Conservation (phyloP, 2,888 invertebrate genomes). For the Elmis aenea region DNA sequence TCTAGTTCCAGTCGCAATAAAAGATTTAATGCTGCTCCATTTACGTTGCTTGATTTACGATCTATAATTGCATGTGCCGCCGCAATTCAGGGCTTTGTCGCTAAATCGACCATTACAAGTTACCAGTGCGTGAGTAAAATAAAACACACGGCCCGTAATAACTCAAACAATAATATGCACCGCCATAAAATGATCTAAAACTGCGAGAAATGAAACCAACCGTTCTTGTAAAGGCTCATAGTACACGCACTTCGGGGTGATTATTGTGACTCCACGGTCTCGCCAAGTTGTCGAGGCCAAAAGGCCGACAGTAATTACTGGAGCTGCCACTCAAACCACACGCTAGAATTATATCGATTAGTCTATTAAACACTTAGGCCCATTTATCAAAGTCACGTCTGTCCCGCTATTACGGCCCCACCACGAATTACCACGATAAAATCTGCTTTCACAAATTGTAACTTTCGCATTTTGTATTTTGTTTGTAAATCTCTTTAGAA, state of each 20-base stretch:
- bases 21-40: constrained; percentile 42
- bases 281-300: constrained; percentile 28
- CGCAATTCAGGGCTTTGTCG: constrained; percentile 37
- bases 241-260: too few relatives aligned
- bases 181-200: constrained; percentile 23
- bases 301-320: constrained; percentile 44
- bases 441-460: constrained; percentile 18
- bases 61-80: constrained; percentile 42
- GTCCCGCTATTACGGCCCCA: constrained; percentile 18
- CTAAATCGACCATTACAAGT: constrained; percentile 34
- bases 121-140: constrained; percentile 36
- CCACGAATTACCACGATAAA: constrained; percentile 19
- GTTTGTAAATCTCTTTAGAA: too few relatives aligned
- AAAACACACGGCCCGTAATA: constrained; percentile 35
- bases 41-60: constrained; percentile 40
- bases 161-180: constrained; percentile 31
- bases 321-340: constrained; percentile 44
- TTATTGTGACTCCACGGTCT: constrained; percentile 21
- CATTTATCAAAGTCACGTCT: constrained; percentile 48
- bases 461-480: constrained; percentile 15
- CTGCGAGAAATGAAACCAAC: constrained; percentile 11
- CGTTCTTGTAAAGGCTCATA: too few relatives aligned
- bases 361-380: constrained; percentile 50
- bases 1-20: too few relatives aligned
- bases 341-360: constrained; percentile 48